These are phyloP conservation scores for Zoanthus solanderi DNA, from an alignment of 92 coral and sea anemone genomes.

Conservation along the genomic window DNA sequence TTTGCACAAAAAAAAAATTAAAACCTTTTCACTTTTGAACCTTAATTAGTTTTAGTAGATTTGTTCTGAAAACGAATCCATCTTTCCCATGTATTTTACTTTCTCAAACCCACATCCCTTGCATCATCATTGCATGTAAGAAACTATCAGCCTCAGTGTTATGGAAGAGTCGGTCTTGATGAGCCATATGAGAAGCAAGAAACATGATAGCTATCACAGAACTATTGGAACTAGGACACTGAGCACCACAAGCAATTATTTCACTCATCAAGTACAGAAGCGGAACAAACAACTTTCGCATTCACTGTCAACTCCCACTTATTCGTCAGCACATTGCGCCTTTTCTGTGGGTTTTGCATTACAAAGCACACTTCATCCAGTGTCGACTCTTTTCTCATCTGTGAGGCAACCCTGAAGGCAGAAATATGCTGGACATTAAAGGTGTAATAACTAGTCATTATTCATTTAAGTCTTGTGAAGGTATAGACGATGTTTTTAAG, in stretches of 20 bases:
- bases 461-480: conserved; percentile 12
- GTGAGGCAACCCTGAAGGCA: conserved; percentile 43
- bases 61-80: not conserved
- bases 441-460: conserved; percentile 48
- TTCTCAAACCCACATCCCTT: conserved; percentile 15
- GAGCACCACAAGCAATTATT: conserved; percentile 2
- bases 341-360: not conserved
- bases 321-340: conserved; percentile 14
- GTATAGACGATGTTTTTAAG: not conserved
- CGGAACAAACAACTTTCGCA: conserved; percentile 31
- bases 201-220: conserved; percentile 33
- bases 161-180: conserved; percentile 50
- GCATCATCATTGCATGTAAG: conserved; percentile 13
- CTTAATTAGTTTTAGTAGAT: not conserved
- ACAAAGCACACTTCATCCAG: conserved; percentile 7
- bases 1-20: not conserved
- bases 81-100: not conserved
- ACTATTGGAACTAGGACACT: conserved; percentile 14
- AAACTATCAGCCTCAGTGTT: conserved; percentile 24
- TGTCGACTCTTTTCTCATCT: conserved; percentile 43
- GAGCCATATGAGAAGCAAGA: conserved; percentile 57
- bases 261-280: conserved; percentile 28
- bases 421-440: conserved; percentile 35
- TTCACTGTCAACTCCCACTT: conserved; percentile 7
- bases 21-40: not conserved